Base-by-base conservation (phyloP, 2,797 vertebrate genomes). In the Mus caroli region DNA sequence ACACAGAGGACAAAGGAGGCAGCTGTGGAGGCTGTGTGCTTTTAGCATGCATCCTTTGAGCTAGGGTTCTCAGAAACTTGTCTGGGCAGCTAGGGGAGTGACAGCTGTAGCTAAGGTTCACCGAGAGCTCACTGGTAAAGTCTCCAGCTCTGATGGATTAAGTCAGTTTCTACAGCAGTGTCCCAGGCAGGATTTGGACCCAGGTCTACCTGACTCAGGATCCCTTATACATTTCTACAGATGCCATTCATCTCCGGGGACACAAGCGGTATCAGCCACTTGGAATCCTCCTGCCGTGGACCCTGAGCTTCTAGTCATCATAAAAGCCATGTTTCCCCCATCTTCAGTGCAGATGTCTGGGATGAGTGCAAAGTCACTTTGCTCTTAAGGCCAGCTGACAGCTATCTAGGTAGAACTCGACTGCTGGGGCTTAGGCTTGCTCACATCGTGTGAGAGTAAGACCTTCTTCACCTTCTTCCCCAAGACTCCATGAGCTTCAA, bases 401-500 rank as follows among this genome's bases (percentile, higher is more conserved):
- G 19, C 17, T 43, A 13, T 60, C 50, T 73, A 11, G 6, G 20
- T 28, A 80, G 79, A 88, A 43, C 17, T 82, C 64, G 67, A 0
- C 15, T 37, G 31, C 60, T 40, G 43, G 15, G 14, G 58, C 52
- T 91, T 56, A 31, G 31, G 62, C 17, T 3, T 62, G 17, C 14
- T 24, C 6, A 1, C 69, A 22, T 77, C 2, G 9, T 17, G 0
- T 86, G 52, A 17, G 28, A 54, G 1, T 20, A 64, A 46, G 13
- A 28, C 69, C 79, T 92, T 94, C 76, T 92, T 94, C 31, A 3
- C 19, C 91, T 92, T 90, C 69, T 26, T 93, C 43, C 43, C 28
- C 20, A 31, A 89, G 76, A 67, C 20, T 10, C 43, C n/a, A 12
- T 88, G 69, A 40, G 34, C 14, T 24, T 71, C 40, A 24, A 13